Evolutionary conservation across 2,888 invertebrate genomes (phyloP), one percentile per base, ranked within the genome.

Genomic region (Tinea pellionella): DNA sequence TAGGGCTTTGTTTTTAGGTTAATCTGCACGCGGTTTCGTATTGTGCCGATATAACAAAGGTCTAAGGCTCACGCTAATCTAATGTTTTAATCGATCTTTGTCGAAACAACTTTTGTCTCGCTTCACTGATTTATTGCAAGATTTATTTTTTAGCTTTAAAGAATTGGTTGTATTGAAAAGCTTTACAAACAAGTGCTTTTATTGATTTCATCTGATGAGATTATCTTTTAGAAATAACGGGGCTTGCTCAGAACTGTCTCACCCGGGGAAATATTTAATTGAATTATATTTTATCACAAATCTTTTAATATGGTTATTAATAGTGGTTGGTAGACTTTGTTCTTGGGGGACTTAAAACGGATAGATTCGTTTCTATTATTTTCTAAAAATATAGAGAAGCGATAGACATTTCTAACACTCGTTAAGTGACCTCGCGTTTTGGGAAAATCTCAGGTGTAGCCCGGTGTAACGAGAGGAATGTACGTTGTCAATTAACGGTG

Each of bases 61-160:
- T 64, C 63, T 55, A 19, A n/a, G 63, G 16, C 58, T 47, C 61
- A 32, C 59, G 59, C 53, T 62, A 63, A 66, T 67, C 65, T 64
- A 66, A 67, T 65, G 65, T 65, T 63, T 60, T 64, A 63, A 67
- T 68, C 66, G 64, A 67, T 68, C 67, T 65, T 65, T 65, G 65
- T 66, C 64, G 15, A 41, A 15, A 9, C 29, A 66, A 66, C 65
- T 67, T 66, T 63, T 63, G 65, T 65, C 63, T 62, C 62, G 63
- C 61, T 60, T 59, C 58, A 60, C 60, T 60, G 63, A 63, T 63
- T 65, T 66, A 64, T 58, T 7, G 15, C 58, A 16, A 47, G 47
- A 47, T 47, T 47, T 47, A 53, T 53, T 53, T 53, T 53, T 53
- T 24, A 53, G 18, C 19, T 53, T 53, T 53, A 18, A 53, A 53